Evolutionary conservation across 2,113 vertebrate genomes (phyloP).

Genomic region (Picathartes gymnocephalus): DNA sequence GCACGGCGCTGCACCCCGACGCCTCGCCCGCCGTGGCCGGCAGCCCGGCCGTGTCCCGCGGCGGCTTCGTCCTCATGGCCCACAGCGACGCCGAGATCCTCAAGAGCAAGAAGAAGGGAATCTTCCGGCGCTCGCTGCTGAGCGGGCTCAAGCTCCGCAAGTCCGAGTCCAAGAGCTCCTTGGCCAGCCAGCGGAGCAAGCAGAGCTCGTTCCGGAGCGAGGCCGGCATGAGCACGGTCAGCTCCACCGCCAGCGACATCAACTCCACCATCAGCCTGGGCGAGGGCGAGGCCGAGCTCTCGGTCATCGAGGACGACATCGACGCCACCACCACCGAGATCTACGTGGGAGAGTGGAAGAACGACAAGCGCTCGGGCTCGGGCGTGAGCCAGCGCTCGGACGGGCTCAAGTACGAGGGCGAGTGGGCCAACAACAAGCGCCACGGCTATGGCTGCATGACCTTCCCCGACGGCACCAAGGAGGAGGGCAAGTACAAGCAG

Average conservation of each 20-base stretch:
- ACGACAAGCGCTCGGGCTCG: slow-evolving; percentile 90
- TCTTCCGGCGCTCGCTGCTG: slow-evolving; percentile 93
- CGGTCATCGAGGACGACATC: slow-evolving; percentile 83
- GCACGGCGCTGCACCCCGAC: slow-evolving; percentile 80
- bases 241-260: slow-evolving; percentile 93
- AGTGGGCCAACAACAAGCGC: slow-evolving; percentile 91
- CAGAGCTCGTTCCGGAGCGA: slow-evolving; percentile 99
- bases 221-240: slow-evolving; percentile 94
- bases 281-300: slow-evolving; percentile 84
- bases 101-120: slow-evolving; percentile 90
- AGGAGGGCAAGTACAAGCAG: slow-evolving; percentile 99
- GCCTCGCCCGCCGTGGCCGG: slow-evolving; percentile 81
- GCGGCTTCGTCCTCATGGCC: slow-evolving; percentile 89
- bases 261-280: slow-evolving; percentile 97
- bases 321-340: slow-evolving; percentile 96
- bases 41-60: slow-evolving; percentile 86
- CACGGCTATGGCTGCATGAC: slow-evolving; percentile 97
- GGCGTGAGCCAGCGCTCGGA: slow-evolving; percentile 93
- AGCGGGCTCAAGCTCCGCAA: slow-evolving; percentile 94
- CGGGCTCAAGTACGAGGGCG: slow-evolving; percentile 90
- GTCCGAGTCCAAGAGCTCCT: slow-evolving; percentile 94
- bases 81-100: slow-evolving; percentile 88
- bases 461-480: slow-evolving; percentile 94
- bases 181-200: slow-evolving; percentile 98
- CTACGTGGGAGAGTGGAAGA: slow-evolving; percentile 94